Evolutionary conservation across 2,113 vertebrate species (phyloP), one percentile per base, ranked within the genome.

Genomic region (Potamarius usumacintae): DNA sequence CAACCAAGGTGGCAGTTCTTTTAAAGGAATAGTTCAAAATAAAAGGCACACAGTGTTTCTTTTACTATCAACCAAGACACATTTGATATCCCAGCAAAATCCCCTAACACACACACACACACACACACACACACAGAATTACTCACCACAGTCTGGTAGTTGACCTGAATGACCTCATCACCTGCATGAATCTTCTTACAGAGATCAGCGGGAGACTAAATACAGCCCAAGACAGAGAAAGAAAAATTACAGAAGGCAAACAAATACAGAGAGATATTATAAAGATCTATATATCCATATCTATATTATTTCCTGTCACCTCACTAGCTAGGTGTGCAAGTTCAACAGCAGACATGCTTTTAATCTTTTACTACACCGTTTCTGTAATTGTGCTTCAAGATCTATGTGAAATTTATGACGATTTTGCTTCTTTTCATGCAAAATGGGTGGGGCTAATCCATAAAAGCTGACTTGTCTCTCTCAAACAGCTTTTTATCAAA

Each of bases 121-220:
- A 71, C 85, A 81, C 65, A 71, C 81, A 84, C 34, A 52, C 80
- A 87, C 3, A 30, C 48, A 34, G 17, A 14, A 85, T 85, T 72
- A 89, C 90, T 80, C 65, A 91, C 91, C 90, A 92, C 91, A 65
- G 91, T 92, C 78, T 92, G 91, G 80, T 92, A 88, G 85, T 92
- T 92, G 85, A 92, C 91, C 88, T 92, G 91, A 85, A 92, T 90
- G 76, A 92, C 90, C 80, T 92, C 91, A 79, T 92, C 91, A 11
- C 91, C 91, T 12, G 91, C 90, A 81, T 92, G 91, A 79, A 92
- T 92, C 89, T 92, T 92, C 88, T 92, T 92, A 85, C 91, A 92
- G 74, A 89, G 90, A 71, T 92, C 91, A 48, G 91, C 91, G 18
- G 91, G 91, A 88, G 91, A 92, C 91, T 92, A 69, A 1, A 34